These are phyloP conservation scores for Carollia perspicillata DNA, from an alignment of 2,113 vertebrate species.

Conservation along the genomic window DNA sequence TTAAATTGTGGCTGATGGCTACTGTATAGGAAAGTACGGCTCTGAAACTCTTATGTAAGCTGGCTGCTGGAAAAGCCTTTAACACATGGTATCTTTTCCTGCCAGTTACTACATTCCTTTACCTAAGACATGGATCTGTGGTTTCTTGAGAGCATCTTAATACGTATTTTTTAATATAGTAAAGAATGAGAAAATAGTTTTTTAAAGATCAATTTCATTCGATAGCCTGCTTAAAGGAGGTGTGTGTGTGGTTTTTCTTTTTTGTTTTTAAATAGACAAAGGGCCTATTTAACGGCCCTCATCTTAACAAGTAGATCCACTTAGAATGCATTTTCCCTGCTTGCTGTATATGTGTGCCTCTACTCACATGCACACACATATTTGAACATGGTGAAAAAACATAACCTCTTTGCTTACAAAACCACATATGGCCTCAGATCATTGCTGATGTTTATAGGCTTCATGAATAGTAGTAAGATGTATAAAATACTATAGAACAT, in stretches of 20 bases:
- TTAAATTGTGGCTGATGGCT: neutral
- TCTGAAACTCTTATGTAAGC: neutral
- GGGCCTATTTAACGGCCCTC: neutral
- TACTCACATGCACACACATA: neutral
- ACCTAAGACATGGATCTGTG: neutral
- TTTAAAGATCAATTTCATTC: neutral
- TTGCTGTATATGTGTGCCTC: neutral
- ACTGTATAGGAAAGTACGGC: neutral
- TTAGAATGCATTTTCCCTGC: neutral
- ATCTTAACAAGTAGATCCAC: neutral
- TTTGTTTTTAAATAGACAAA: constrained; percentile 29
- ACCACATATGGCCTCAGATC: neutral
- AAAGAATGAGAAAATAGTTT: neutral
- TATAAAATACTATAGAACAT: neutral
- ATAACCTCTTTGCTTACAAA: neutral
- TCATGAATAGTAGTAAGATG: neutral
- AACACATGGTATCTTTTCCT: neutral
- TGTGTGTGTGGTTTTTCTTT: neutral
- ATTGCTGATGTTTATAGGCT: neutral
- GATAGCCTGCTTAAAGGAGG: neutral
- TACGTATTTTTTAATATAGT: neutral
- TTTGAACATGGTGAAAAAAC: neutral
- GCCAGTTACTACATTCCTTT: neutral
- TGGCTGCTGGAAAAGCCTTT: neutral
- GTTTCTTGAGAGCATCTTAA: neutral